Conservation (phyloP, 1,140 invertebrate species). For the Heliconius eleuchia region DNA sequence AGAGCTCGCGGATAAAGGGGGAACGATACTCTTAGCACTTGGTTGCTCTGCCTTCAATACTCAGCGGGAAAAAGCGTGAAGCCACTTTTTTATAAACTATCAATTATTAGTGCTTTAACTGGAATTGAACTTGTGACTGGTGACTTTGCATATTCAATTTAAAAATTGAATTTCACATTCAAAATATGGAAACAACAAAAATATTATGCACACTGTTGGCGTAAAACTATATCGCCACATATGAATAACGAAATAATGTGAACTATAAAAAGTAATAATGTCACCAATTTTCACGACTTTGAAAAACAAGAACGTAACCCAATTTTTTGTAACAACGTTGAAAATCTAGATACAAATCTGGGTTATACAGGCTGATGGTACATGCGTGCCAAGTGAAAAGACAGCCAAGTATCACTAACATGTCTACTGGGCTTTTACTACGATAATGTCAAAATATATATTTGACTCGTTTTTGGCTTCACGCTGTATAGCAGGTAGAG, state of each 20-base stretch:
- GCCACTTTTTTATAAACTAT: too few species aligned
- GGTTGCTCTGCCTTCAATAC: too few species aligned
- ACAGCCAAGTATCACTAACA: conserved; percentile 3
- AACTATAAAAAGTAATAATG: conserved; percentile 40
- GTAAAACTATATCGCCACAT: background rate
- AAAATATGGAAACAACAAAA: conserved; percentile 7
- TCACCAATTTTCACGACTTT: conserved; percentile 47
- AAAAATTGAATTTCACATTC: background rate
- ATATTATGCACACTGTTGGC: background rate
- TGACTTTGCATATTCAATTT: background rate
- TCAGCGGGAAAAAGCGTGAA: too few species aligned
- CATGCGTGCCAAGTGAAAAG: conserved; percentile 47
- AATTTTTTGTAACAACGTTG: conserved; percentile 47
- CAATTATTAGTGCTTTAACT: too few species aligned
- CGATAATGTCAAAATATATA: background rate
- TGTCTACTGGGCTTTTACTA: background rate
- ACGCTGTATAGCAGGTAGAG: background rate
- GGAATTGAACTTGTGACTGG: too few species aligned
- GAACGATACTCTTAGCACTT: too few species aligned
- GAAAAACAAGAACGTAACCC: conserved; percentile 54
- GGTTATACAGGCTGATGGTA: conserved; percentile 55
- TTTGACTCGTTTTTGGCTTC: background rate
- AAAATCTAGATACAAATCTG: conserved; percentile 42
- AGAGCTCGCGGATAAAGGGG: too few species aligned
- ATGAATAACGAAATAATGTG: conserved; percentile 12